Evolutionary conservation across 2,113 vertebrate genomes (phyloP).

Genomic region (Chaenocephalus aceratus): DNA sequence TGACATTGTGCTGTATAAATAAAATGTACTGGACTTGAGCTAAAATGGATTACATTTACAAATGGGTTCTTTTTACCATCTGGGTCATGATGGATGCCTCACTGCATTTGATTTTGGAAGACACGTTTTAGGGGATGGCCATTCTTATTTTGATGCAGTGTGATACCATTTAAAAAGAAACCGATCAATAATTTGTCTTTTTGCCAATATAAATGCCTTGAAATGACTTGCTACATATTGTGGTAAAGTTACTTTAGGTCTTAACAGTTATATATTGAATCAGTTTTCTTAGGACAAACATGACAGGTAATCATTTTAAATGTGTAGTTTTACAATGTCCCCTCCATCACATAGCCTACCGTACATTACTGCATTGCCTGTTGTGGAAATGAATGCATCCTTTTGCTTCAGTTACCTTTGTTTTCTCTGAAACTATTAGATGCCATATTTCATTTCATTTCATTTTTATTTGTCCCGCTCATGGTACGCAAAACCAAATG

Average conservation of each 20-base stretch:
- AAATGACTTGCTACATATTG: not conserved
- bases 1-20: too few species aligned
- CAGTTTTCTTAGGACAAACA: not conserved
- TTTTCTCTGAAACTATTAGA: constrained; percentile 15
- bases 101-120: constrained; percentile 19
- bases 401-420: constrained; percentile 17
- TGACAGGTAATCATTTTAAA: not conserved
- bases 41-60: not conserved
- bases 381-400: not conserved
- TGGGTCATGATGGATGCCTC: not conserved
- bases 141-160: not conserved
- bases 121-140: constrained; percentile 14
- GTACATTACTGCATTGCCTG: not conserved
- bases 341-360: too few species aligned
- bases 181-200: not conserved
- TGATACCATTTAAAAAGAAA: not conserved
- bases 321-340: not conserved
- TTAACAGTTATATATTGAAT: not conserved
- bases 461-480: too few species aligned
- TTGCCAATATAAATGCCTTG: not conserved
- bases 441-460: too few species aligned
- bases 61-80: not conserved
- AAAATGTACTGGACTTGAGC: too few species aligned
- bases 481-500: too few species aligned
- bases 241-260: not conserved